Evolutionary conservation across 1,140 invertebrate species (phyloP).

Genomic region (Neelides sp.): DNA sequence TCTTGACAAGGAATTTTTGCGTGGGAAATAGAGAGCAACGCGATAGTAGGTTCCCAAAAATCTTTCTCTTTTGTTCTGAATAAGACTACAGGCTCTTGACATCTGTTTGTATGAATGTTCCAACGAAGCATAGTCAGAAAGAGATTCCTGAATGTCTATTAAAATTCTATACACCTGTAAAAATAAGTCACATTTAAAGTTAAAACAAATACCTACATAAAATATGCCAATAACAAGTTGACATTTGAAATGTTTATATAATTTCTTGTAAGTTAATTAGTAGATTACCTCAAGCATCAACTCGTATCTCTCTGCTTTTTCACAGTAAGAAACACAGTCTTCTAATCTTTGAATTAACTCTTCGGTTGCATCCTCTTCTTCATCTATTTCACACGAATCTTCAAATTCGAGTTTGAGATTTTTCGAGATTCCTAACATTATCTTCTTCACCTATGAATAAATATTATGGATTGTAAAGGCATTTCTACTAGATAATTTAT

Average conservation of each 20-base stretch:
- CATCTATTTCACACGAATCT: constrained; percentile 15
- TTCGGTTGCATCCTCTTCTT: constrained; percentile 28
- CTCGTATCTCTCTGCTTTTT: constrained; percentile 29
- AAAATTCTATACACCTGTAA: constrained; percentile 28
- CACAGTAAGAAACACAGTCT: constrained; percentile 25
- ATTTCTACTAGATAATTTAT: background rate
- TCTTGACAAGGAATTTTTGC: constrained; percentile 8
- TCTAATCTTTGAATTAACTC: constrained; percentile 28
- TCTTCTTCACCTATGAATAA: constrained; percentile 20
- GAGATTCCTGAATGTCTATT: constrained; percentile 29
- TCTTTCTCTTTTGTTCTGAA: constrained; percentile 30
- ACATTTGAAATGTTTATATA: background rate
- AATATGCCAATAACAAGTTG: background rate
- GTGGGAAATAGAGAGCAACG: constrained; percentile 23
- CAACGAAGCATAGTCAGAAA: constrained; percentile 27
- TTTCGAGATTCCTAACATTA: constrained; percentile 29
- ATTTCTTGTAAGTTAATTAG: too few relatives aligned
- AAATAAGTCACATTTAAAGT: background rate
- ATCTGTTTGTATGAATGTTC: constrained; percentile 30
- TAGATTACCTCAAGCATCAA: constrained; percentile 28
- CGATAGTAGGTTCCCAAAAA: constrained; percentile 30
- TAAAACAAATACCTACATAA: background rate
- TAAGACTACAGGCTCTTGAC: constrained; percentile 24
- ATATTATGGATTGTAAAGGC: background rate
- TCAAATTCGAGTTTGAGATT: constrained; percentile 29